Base-by-base conservation (phyloP, 2,113 vertebrate species). In the Natator depressus region DNA sequence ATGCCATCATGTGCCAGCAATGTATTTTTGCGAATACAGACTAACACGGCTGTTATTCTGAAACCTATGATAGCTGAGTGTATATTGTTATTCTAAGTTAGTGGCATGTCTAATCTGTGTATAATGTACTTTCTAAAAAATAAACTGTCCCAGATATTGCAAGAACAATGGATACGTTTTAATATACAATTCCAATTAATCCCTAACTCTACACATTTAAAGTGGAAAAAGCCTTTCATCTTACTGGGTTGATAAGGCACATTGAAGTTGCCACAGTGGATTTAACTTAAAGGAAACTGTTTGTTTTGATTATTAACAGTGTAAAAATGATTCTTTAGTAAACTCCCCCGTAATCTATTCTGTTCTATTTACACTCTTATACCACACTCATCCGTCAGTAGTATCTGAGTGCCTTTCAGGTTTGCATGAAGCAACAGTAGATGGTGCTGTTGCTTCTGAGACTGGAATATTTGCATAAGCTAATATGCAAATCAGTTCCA, bases 21-120 rank as follows among this genome's bases (percentile, higher is more conserved):
- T n/a, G n/a, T n/a, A n/a, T n/a, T n/a, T n/a, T n/a, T n/a, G n/a
- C n/a, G n/a, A n/a, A n/a, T n/a, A n/a, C n/a, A n/a, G n/a, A n/a
- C n/a, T n/a, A n/a, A n/a, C n/a, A n/a, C n/a, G n/a, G n/a, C n/a
- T n/a, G n/a, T n/a, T n/a, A n/a, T n/a, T n/a, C n/a, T n/a, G n/a
- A n/a, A n/a, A n/a, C n/a, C 49, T 84, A 75, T 91, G 82, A 91
- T 83, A 93, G 91, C 76, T 76, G 54, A 92, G 69, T 53, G 88
- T 80, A 96, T 55, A 78, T 75, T 2, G 83, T 91, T 79, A 93
- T 94, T 89, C 82, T 96, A 81, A 91, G 76, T 94, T 94, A 91
- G 85, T 75, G 84, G 95, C 89, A 88, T 94, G 87, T 86, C 75
- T 89, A 65, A 83, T 46, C 59, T 76, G 83, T 54, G 82, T 54